These are phyloP conservation scores for Chlorospingus flavigularis DNA, from an alignment of 2,797 vertebrate species.

Conservation along the genomic window DNA sequence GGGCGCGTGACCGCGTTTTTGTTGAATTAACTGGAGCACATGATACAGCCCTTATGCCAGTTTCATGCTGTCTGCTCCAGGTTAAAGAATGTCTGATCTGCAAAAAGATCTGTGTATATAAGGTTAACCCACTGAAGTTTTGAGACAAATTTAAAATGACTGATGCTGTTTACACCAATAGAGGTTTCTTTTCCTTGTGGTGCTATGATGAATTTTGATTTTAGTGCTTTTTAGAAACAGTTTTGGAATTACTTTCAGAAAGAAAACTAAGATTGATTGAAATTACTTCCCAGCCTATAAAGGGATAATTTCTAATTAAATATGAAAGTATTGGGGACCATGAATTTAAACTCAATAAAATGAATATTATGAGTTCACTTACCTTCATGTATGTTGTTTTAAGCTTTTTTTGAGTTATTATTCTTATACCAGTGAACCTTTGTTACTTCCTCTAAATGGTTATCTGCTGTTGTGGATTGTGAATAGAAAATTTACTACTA, in stretches of 20 bases:
- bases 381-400: neutral
- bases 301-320: neutral
- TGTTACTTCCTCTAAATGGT: neutral
- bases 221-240: neutral
- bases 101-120: neutral
- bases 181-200: neutral
- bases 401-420: neutral
- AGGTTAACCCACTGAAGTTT: neutral
- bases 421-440: neutral
- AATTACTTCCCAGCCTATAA: neutral
- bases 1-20: neutral
- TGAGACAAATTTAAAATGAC: neutral
- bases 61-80: neutral
- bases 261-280: neutral
- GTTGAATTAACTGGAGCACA: neutral
- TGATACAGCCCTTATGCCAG: neutral
- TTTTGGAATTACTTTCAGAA: neutral
- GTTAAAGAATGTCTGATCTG: neutral
- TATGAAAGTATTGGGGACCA: neutral
- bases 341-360: neutral
- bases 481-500: neutral
- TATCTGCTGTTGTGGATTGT: neutral
- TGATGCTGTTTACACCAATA: neutral
- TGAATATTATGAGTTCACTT: neutral
- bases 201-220: neutral